Evolutionary conservation across 1,140 invertebrate species (phyloP), one percentile per base, ranked within the genome.

Genomic region (Zaprionus vittiger): DNA sequence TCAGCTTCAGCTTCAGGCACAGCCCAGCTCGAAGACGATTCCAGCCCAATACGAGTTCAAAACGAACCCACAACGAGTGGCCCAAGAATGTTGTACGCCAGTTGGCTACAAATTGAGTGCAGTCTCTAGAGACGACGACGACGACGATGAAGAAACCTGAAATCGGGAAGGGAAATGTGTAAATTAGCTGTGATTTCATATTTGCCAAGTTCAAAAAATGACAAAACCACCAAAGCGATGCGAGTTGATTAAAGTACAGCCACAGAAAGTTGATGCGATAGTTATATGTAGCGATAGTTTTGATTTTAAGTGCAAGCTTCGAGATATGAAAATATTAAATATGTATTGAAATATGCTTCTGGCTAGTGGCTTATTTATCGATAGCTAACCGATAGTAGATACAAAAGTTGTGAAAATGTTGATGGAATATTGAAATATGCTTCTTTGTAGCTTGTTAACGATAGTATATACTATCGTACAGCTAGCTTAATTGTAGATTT

Each of bases 141-240:
- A 38, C 22, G 24, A 34, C 22, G 37, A 62, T 41, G 54, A 55
- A 22, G 31, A 65, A 65, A 65, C 44, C 44, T 11, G 44, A 52
- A 65, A 52, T 38, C 28, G 20, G 26, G 14, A 47, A 28, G 62
- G 41, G 72, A 67, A 74, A 86, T 86, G 83, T 86, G 83, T 80
- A 83, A 86, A 86, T 86, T 86, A 73, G 57, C 65, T 74, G 79
- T 86, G 83, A 83, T 86, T 86, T 85, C 81, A 86, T 85, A 82
- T 85, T 85, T 85, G 83, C 82, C 75, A 81, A 69, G 71, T 60
- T 81, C 41, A 26, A 41, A 34, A 55, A 66, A 70, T 61, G 57
- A 56, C 61, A 60, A 20, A 66, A 15, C 38, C 31, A 67, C 47
- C 56, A 22, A 37, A 55, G n/a, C 47, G 47, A 24, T 4, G 17